phyloP scores from a whole-genome alignment of 2,888 invertebrate genomes.

The Meiosimyza decipiens region DNA sequence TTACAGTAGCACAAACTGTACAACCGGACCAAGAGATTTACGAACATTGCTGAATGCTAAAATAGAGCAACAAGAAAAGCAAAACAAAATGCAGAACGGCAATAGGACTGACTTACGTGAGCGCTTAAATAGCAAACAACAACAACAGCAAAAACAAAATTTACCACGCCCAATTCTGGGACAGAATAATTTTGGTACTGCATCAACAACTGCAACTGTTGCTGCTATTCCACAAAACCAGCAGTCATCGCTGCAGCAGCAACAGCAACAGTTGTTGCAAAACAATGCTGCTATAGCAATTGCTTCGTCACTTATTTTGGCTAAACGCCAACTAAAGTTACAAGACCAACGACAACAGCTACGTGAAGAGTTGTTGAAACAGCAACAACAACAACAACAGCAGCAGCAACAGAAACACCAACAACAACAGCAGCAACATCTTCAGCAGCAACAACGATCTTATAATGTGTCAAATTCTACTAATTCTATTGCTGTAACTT shows the following conservation, averaged over 20 bases:
- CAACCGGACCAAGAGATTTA: slow-evolving; percentile 39
- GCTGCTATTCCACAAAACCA: slow-evolving; percentile 17
- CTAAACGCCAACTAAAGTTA: slow-evolving; percentile 41
- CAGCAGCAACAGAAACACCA: slow-evolving; percentile 36
- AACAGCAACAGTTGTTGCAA: slow-evolving; percentile 41
- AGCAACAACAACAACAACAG: slow-evolving; percentile 37
- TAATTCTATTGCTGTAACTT: slow-evolving; percentile 2
- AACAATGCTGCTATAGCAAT: slow-evolving; percentile 45
- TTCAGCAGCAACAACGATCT: background rate
- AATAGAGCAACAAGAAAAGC: slow-evolving; percentile 17
- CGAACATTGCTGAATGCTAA: slow-evolving; percentile 45
- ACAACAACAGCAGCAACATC: slow-evolving; percentile 34
- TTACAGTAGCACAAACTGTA: background rate
- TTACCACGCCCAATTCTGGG: slow-evolving; percentile 49
- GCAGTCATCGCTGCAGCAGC: slow-evolving; percentile 34
- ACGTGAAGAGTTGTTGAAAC: slow-evolving; percentile 37
- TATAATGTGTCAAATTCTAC: background rate
- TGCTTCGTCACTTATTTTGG: slow-evolving; percentile 47
- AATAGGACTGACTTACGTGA: slow-evolving; percentile 38
- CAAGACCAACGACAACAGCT: slow-evolving; percentile 45
- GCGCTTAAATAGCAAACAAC: slow-evolving; percentile 38
- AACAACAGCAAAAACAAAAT: slow-evolving; percentile 37
- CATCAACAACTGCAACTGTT: background rate
- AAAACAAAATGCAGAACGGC: slow-evolving; percentile 23
- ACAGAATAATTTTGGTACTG: slow-evolving; percentile 55